A percentile compares a stretch with the other conserved stretches of the same genome.
These are phyloP conservation scores for Monomorium pharaonis DNA, from an alignment of 1,140 invertebrate species.

Conservation along the genomic window DNA sequence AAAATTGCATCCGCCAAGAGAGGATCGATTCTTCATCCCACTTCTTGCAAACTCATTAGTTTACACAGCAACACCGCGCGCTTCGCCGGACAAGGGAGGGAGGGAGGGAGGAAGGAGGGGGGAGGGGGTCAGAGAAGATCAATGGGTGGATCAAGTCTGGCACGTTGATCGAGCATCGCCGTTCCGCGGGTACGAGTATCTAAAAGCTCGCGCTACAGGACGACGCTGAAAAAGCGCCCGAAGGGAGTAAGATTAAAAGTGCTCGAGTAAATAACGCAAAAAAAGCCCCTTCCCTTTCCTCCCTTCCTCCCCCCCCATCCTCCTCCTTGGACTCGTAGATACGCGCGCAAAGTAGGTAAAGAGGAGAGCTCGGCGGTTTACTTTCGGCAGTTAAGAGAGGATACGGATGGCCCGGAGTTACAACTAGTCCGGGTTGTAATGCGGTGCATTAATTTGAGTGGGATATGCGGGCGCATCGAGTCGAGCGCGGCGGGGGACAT, in stretches of 20 bases:
- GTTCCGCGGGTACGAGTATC: conserved; percentile 46
- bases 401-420: conserved; percentile 39
- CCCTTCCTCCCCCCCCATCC: too few relatives aligned
- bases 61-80: conserved; percentile 31
- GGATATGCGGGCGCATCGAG: background rate
- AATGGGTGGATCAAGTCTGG: conserved; percentile 49
- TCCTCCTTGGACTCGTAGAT: conserved; percentile 14
- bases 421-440: conserved; percentile 8
- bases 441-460: conserved; percentile 41
- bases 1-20: conserved; percentile 1
- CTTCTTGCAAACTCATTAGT: conserved; percentile 44
- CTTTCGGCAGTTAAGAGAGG: conserved; percentile 45
- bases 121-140: conserved; percentile 52
- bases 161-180: conserved; percentile 52
- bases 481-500: background rate
- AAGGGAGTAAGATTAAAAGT: conserved; percentile 53
- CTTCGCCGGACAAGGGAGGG: conserved; percentile 33
- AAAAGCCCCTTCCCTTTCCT: background rate
- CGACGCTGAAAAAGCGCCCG: conserved; percentile 45
- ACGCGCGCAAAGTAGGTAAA: conserved; percentile 42
- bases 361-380: conserved; percentile 23
- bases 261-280: conserved; percentile 51
- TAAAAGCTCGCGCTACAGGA: conserved; percentile 48
- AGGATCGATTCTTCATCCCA: conserved; percentile 40
- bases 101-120: too few relatives aligned